Evolutionary conservation across 2,113 vertebrate genomes (phyloP), one percentile per base, ranked within the genome.

Genomic region (Tachysurus vachellii): DNA sequence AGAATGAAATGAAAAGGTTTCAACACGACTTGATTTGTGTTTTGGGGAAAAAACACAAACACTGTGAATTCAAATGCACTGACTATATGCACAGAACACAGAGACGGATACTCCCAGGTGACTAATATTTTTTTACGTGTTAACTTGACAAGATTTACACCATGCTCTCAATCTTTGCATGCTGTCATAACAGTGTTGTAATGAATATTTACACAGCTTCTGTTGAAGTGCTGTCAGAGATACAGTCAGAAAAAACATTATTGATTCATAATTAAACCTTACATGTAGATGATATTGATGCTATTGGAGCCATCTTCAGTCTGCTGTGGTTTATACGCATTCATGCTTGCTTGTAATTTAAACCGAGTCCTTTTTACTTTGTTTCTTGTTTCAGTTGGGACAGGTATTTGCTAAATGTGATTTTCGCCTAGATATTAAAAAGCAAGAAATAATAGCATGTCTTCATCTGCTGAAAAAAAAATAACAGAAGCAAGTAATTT

Each of bases 251-350:
- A 64, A 50, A 54, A 23, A 3, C 23, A 31, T 80, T 53, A 47
- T 71, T 82, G 36, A 86, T 73, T 81, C 21, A 13, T 86, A 82
- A 86, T 86, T 73, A 59, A 47, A 28, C 66, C 26, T 71, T 73
- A 13, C 82, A 86, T 86, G 85, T 44, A 86, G 53, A 86, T 81
- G 13, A 86, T 81, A 86, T 81, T 80, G 76, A 86, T 71, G 59
- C 50, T 21, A 21, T 11, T 75, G 11, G 47, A 73, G 28, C 19
- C 19, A 75, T 47, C 71, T 75, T 47, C 44, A 42, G 16, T 11
- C 16, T 75, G 21, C 31, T 11, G 36, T 75, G 21, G 4, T 44
- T 81, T 17, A 81, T 81, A 23, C 36, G 36, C 54, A 59, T 71
- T 71, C 19, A 71, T 42, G 31, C 68, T 71, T 71, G 68, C 14